Percentiles rank a stretch among this genome's conserved stretches.
Conservation (phyloP, 2,888 invertebrate species). For the Nephrotoma guestfalica region DNA sequence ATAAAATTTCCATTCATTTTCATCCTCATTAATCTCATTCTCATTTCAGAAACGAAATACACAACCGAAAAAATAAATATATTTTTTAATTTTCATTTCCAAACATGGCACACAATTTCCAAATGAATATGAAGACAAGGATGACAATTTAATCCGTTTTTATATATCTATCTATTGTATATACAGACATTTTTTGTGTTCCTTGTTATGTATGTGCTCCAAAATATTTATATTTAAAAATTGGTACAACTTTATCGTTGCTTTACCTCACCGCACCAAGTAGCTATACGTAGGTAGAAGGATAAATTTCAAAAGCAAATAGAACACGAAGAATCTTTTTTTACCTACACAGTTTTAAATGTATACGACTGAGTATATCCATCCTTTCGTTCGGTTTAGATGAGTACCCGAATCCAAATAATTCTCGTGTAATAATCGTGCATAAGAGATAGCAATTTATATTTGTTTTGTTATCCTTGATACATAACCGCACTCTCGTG, state of each 20-base stretch:
- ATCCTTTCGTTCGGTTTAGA: neutral
- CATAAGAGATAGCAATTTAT: neutral
- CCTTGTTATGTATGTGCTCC: neutral
- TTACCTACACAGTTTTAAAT: neutral
- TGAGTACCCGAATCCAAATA: neutral
- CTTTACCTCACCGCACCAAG: neutral
- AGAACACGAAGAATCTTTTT: neutral
- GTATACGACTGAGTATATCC: neutral
- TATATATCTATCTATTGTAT: neutral
- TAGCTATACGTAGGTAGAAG: neutral
- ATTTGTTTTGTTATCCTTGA: neutral
- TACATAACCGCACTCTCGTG: neutral
- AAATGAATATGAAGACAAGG: neutral
- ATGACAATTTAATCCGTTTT: neutral
- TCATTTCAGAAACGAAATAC: neutral
- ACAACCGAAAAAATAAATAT: neutral
- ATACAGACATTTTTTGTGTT: neutral
- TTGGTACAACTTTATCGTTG: neutral
- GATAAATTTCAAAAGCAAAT: neutral
- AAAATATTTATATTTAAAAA: neutral
- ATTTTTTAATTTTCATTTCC: neutral
- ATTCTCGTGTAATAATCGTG: neutral
- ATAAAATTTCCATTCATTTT: neutral
- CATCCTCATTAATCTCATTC: neutral
- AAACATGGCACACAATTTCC: neutral